Conservation (phyloP, 2,797 vertebrate species). For the Xerus rutilus region DNA sequence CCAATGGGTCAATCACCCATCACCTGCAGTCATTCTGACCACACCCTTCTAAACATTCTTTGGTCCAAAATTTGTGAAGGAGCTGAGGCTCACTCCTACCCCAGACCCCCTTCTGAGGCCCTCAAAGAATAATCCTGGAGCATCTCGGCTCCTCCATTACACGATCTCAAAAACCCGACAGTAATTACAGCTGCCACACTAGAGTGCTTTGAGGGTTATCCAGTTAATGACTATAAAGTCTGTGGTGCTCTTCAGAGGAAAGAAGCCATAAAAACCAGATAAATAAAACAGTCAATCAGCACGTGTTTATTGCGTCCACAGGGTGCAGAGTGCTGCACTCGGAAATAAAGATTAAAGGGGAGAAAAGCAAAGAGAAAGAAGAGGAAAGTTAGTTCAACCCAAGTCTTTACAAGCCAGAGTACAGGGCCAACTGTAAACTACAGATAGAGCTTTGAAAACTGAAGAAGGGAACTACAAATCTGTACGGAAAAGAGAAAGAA, state of each 20-base stretch:
- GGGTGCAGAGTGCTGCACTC: conserved; percentile 53
- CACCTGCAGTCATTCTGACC: not conserved
- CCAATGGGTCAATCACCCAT: not conserved
- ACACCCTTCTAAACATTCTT: not conserved
- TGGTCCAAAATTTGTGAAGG: conserved; percentile 7
- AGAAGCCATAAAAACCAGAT: conserved; percentile 81
- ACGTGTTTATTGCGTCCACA: conserved; percentile 74
- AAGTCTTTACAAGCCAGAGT: conserved; percentile 48
- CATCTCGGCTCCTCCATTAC: conserved; percentile 17
- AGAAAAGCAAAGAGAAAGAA: conserved; percentile 61
- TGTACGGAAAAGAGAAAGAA: conserved; percentile 20
- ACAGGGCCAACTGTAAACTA: conserved; percentile 24
- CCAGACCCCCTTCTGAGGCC: not conserved
- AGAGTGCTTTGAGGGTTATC: conserved; percentile 76
- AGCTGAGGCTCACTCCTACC: not conserved
- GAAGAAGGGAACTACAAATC: not conserved
- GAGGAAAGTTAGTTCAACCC: conserved; percentile 45
- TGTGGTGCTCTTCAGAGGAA: conserved; percentile 75
- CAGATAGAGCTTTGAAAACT: conserved; percentile 38
- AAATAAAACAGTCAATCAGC: conserved; percentile 82
- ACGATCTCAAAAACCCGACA: conserved; percentile 61
- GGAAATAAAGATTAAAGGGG: conserved; percentile 70
- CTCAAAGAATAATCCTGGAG: conserved; percentile 65
- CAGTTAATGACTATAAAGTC: conserved; percentile 81
- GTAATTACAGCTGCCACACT: conserved; percentile 77